Base-by-base conservation (phyloP, 2,888 invertebrate genomes). In the Hipparchia semele region DNA sequence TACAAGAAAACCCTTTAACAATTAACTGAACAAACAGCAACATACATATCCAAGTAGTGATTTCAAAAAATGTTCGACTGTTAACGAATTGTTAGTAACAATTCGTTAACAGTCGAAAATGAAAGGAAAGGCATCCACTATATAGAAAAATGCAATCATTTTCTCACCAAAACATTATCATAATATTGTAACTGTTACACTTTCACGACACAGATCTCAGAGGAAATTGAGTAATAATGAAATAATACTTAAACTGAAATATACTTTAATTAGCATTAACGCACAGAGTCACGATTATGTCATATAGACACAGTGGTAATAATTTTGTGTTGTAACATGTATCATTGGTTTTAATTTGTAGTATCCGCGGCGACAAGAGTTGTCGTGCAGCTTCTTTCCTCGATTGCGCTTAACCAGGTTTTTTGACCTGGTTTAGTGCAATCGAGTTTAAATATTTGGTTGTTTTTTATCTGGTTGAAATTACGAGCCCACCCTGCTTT, bases 231-330 rank as follows among this genome's bases (percentile, higher is more conserved):
- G 65, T 65, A 65, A 65, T 65, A 51, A 23, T 65, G 53, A 51
- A 65, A 65, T 65, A 53, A 65, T 65, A 33, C 65, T 12, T n/a
- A 10, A 65, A 65, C 33, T 65, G 33, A 65, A 53, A 65, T 53
- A 53, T 49, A 51, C 46, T 65, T 65, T 62, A 62, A 62, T 62
- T 49, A 62, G 53, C 33, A 65, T 53, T 33, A 64, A 65, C 65
- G 33, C 65, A 65, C 33, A 53, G 59, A 59, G 51, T 12, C 12
- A 8, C 53, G 65, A 53, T 65, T 65, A 65, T 65, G 53, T 65
- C 33, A 65, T 13, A 65, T 53, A 65, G 39, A 65, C 53, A 64
- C 56, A 13, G 13, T 56, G 56, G 8, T 65, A 9, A 60, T 60
- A 60, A 39, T 60, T 39, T 39, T 65, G 12, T 33, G 51, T 53